Evolutionary conservation across 2,113 vertebrate species (phyloP).

Genomic region (Melanerpes formicivorus): DNA sequence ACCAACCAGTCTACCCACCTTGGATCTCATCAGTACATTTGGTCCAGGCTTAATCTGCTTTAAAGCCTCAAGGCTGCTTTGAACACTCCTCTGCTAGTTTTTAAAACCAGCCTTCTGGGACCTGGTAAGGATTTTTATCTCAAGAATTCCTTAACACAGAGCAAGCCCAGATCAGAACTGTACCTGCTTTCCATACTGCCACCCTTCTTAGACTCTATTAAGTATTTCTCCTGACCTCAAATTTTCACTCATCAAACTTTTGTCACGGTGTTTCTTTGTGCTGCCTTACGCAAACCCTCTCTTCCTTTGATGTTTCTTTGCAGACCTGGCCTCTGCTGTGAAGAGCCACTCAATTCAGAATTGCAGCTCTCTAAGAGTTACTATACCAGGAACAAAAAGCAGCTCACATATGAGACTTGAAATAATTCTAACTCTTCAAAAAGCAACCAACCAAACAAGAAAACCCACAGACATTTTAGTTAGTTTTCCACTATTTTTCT

Average conservation of each 20-base stretch:
- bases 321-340: neutral
- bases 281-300: neutral
- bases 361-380: neutral
- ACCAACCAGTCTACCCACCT: no score
- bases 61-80: neutral
- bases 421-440: neutral
- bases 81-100: neutral
- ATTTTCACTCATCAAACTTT: neutral
- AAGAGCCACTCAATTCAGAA: neutral
- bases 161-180: neutral
- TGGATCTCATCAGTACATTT: neutral
- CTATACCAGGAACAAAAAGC: neutral
- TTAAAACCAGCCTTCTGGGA: neutral
- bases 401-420: neutral
- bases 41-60: neutral
- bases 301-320: neutral
- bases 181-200: neutral
- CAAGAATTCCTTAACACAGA: neutral
- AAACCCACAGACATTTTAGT: neutral
- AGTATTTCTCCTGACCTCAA: neutral
- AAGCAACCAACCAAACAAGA: neutral
- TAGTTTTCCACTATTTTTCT: neutral
- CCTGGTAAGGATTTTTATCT: neutral
- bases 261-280: neutral
- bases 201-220: fast-evolving